These are phyloP conservation scores for Acanthurus lineatus DNA, from an alignment of 2,797 vertebrate species.

Conservation along the genomic window DNA sequence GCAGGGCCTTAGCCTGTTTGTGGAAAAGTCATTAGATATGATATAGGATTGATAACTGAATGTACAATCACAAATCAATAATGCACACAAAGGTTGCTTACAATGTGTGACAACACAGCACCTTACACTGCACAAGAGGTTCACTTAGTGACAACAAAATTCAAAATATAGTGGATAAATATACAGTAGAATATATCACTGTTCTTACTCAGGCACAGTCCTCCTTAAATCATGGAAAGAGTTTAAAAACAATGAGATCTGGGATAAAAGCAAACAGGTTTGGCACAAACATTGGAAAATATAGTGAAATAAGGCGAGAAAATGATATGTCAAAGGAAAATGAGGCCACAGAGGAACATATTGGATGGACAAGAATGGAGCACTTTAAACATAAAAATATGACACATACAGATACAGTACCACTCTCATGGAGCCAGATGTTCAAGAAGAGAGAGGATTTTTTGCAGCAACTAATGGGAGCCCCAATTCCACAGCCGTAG, in stretches of 20 bases:
- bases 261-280: constrained; percentile 60
- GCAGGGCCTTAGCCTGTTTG: constrained; percentile 66
- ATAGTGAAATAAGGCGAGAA: constrained; percentile 65
- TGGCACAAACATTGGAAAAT: constrained; percentile 73
- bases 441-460: constrained; percentile 54
- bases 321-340: constrained; percentile 56
- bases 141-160: constrained; percentile 82
- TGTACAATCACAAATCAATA: constrained; percentile 76
- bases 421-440: constrained; percentile 57
- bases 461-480: constrained; percentile 78
- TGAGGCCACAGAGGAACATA: constrained; percentile 71
- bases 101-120: constrained; percentile 84
- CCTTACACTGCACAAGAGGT: constrained; percentile 83
- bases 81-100: constrained; percentile 76
- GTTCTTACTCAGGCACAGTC: constrained; percentile 83
- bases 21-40: constrained; percentile 62
- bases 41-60: constrained; percentile 64
- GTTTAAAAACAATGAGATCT: constrained; percentile 45
- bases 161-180: constrained; percentile 78
- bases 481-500: constrained; percentile 64
- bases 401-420: constrained; percentile 61
- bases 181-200: constrained; percentile 75
- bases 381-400: constrained; percentile 69
- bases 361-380: constrained; percentile 58
- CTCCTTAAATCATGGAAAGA: constrained; percentile 65